Conservation (phyloP, 2,797 vertebrate species). For the Lateolabrax maculatus region DNA sequence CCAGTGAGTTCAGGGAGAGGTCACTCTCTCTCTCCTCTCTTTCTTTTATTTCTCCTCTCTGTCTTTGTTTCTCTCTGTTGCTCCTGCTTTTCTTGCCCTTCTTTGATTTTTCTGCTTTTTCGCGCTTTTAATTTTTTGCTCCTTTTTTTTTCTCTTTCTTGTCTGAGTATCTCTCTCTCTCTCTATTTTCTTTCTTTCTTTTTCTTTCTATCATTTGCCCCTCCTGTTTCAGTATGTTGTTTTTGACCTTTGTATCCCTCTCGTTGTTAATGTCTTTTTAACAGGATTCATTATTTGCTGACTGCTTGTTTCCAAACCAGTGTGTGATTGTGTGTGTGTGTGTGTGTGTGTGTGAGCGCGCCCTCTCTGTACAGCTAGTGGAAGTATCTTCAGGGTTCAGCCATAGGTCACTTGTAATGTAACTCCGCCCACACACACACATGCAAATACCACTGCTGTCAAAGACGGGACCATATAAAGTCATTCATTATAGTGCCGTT, state of each 20-base stretch:
- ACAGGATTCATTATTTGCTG: constrained; percentile 32
- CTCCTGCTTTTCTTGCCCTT: background rate
- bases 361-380: constrained; percentile 31
- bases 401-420: constrained; percentile 50
- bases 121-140: background rate
- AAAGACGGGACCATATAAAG: background rate
- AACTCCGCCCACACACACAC: constrained; percentile 27
- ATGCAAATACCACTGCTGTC: background rate
- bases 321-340: constrained; percentile 11
- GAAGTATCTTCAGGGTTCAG: constrained; percentile 59
- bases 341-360: constrained; percentile 4
- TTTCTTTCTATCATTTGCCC: no score
- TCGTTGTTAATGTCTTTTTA: constrained; percentile 35
- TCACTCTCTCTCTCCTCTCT: constrained; percentile 53
- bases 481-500: background rate
- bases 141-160: background rate
- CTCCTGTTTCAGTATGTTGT: background rate
- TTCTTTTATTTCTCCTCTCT: constrained; percentile 17
- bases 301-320: constrained; percentile 36
- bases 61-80: constrained; percentile 17
- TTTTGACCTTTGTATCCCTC: constrained; percentile 31
- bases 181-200: background rate
- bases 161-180: background rate
- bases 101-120: background rate
- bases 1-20: constrained; percentile 76